Percentiles rank a stretch among this genome's conserved stretches.
Evolutionary conservation across 2,797 vertebrate genomes (phyloP).

Genomic region (Eidolon dupreanum): DNA sequence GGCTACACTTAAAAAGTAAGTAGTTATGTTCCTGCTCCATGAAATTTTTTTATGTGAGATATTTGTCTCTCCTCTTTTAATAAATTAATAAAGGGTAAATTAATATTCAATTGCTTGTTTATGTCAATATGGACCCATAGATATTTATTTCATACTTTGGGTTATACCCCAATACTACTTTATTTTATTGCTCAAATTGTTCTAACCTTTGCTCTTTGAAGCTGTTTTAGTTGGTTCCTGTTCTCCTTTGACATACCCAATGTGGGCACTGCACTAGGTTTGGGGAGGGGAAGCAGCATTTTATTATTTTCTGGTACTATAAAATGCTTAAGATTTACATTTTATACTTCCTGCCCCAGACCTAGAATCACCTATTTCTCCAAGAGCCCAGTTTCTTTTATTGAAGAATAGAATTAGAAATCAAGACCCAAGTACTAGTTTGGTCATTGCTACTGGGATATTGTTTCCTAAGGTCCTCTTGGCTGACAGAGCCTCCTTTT

Average conservation of each 20-base stretch:
- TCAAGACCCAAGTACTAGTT: neutral
- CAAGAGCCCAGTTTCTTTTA: neutral
- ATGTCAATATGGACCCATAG: neutral
- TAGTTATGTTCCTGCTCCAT: neutral
- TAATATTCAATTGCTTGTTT: neutral
- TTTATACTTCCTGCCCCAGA: neutral
- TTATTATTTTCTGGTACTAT: neutral
- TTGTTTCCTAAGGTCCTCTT: neutral
- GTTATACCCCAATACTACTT: neutral
- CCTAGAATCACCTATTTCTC: neutral
- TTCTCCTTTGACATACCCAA: neutral
- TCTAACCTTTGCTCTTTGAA: neutral
- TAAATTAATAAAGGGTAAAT: neutral
- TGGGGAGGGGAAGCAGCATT: no score
- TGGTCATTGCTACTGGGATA: neutral
- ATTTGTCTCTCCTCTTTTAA: neutral
- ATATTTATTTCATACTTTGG: constrained; percentile 13
- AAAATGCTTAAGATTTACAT: neutral
- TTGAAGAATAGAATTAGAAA: neutral
- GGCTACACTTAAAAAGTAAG: neutral
- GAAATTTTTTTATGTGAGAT: neutral
- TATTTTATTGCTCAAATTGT: neutral
- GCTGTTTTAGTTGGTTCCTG: neutral
- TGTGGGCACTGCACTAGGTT: neutral
- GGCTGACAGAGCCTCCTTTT: neutral